phyloP scores from a whole-genome alignment of 2,888 invertebrate genomes.

The Heteromurus nitidus region DNA sequence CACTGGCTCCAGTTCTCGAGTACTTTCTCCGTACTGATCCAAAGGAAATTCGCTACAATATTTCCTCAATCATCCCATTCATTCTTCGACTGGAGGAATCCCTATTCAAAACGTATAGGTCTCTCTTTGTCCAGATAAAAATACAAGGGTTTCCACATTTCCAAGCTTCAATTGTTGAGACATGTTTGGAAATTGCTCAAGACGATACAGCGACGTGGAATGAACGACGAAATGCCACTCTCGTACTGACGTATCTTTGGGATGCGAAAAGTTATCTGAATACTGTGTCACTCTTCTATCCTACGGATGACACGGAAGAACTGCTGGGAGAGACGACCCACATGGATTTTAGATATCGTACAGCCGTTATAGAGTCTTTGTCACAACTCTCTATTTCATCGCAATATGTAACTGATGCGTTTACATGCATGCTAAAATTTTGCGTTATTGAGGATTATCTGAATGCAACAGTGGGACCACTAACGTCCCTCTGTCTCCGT shows the following conservation, averaged over 20 bases:
- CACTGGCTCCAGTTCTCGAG: slow-evolving; percentile 41
- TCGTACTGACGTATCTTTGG: slow-evolving; percentile 57
- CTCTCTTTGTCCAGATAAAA: slow-evolving; percentile 53
- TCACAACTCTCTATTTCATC: slow-evolving; percentile 22
- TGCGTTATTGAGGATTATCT: slow-evolving; percentile 53
- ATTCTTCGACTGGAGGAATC: slow-evolving; percentile 46
- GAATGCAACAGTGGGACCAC: slow-evolving; percentile 26
- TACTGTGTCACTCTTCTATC: slow-evolving; percentile 57
- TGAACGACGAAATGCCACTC: slow-evolving; percentile 56
- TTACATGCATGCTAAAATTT: slow-evolving; percentile 45
- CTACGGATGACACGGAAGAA: slow-evolving; percentile 14
- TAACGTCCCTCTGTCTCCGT: slow-evolving; percentile 32
- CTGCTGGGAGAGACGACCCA: slow-evolving; percentile 28
- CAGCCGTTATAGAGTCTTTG: slow-evolving; percentile 42
- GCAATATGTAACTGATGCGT: slow-evolving; percentile 44
- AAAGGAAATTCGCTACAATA: slow-evolving; percentile 41
- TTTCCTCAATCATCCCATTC: slow-evolving; percentile 44
- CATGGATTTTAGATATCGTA: slow-evolving; percentile 40
- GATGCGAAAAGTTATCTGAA: slow-evolving; percentile 58
- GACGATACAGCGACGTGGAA: slow-evolving; percentile 48
- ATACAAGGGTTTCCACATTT: slow-evolving; percentile 62
- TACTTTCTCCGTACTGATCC: slow-evolving; percentile 41
- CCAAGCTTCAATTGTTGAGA: slow-evolving; percentile 53
- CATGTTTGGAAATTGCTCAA: slow-evolving; percentile 62
- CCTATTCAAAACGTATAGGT: slow-evolving; percentile 46